A percentile compares a stretch with the other conserved stretches of the same genome.
These are phyloP conservation scores for Eurystomus gularis DNA, from an alignment of 2,113 vertebrate species.

Conservation along the genomic window DNA sequence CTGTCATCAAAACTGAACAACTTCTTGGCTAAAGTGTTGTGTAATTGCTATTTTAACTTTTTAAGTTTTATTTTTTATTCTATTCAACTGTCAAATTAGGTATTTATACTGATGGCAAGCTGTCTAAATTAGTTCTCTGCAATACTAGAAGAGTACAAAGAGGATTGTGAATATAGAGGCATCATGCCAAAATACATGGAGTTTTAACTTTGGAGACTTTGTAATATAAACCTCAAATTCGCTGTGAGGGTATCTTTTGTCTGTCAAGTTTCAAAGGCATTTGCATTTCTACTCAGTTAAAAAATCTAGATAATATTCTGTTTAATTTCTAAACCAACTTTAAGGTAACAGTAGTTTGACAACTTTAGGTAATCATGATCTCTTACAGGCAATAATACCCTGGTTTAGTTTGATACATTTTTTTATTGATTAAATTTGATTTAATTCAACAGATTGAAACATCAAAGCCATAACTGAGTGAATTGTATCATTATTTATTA, in stretches of 20 bases:
- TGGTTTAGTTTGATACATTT: neutral
- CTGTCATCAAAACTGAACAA: neutral
- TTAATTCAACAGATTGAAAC: neutral
- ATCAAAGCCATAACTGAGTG: neutral
- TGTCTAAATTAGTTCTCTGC: neutral
- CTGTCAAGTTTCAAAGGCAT: neutral
- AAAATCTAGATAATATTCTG: neutral
- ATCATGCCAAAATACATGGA: neutral
- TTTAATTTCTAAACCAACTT: neutral
- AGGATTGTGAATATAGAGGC: neutral
- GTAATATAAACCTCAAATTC: neutral
- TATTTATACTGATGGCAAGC: neutral
- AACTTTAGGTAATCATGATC: neutral
- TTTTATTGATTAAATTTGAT: neutral
- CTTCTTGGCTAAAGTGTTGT: neutral
- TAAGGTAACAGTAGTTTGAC: neutral
- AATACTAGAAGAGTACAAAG: neutral
- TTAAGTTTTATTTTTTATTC: neutral
- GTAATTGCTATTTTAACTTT: neutral
- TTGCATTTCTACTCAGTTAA: neutral
- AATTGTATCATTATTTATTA: neutral
- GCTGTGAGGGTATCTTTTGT: neutral
- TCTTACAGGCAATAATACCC: neutral
- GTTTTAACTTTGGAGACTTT: neutral
- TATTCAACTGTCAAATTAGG: neutral